These are phyloP conservation scores for Cephonodes hylas DNA, from an alignment of 2,888 invertebrate genomes.

Conservation along the genomic window DNA sequence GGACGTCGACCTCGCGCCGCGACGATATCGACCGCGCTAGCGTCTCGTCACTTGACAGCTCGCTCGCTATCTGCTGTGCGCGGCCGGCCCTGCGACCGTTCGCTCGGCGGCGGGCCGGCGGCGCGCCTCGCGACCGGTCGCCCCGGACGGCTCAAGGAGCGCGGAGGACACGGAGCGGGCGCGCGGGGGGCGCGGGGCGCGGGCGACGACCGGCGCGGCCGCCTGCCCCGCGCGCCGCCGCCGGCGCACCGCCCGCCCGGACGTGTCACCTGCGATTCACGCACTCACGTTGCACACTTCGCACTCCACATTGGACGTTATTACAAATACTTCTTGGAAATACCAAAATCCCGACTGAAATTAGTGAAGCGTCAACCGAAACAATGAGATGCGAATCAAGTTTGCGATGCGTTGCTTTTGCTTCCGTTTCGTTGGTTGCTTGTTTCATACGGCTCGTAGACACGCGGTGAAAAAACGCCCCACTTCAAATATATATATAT, in stretches of 20 bases:
- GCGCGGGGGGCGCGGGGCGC: neutral
- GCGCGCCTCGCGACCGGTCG: neutral
- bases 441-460: too few species aligned
- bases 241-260: neutral
- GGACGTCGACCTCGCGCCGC: slow-evolving; percentile 47
- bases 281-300: neutral
- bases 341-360: too few species aligned
- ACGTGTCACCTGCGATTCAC: neutral
- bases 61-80: too few species aligned
- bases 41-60: slow-evolving; percentile 25
- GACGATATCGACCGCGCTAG: slow-evolving; percentile 39
- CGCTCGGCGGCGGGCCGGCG: neutral
- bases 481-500: too few species aligned
- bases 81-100: neutral
- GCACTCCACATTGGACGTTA: neutral
- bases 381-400: too few species aligned
- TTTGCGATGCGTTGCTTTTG: too few species aligned
- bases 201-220: neutral
- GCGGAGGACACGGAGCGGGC: slow-evolving; percentile 19
- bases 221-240: neutral
- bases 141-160: slow-evolving; percentile 5
- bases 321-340: neutral
- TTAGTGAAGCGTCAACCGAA: too few species aligned
- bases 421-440: too few species aligned
- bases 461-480: too few species aligned